Percentiles rank a stretch among this genome's conserved stretches.
phyloP scores from a whole-genome alignment of 53 echinoderm and acorn worm genomes.

The Paracentrotus lividus region DNA sequence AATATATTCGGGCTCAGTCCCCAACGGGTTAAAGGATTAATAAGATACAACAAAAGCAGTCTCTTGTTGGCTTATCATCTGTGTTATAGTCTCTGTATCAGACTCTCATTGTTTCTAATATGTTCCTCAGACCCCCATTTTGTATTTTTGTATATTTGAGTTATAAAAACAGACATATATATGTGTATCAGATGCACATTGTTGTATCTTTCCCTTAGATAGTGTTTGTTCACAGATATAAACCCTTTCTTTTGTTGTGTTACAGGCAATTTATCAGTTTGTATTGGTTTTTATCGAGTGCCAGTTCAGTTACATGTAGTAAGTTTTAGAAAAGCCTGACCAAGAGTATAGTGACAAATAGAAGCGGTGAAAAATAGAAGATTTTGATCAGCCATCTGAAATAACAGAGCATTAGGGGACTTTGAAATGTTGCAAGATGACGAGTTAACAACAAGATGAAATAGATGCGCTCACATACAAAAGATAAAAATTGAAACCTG shows the following conservation, averaged over 20 bases:
- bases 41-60: background rate
- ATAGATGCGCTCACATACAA: too few species aligned
- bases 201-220: background rate
- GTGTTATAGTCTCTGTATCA: background rate
- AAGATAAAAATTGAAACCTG: too few species aligned
- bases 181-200: background rate
- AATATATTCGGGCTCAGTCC: too few species aligned
- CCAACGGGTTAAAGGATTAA: too few species aligned
- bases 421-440: too few species aligned
- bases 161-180: background rate
- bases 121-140: background rate
- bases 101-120: background rate
- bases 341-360: background rate
- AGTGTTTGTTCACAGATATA: background rate
- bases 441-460: too few species aligned
- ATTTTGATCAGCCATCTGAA: too few species aligned
- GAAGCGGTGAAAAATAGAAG: background rate
- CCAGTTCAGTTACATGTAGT: background rate
- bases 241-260: constrained; percentile 9
- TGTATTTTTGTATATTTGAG: background rate
- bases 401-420: too few species aligned
- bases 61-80: background rate
- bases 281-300: background rate
- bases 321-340: background rate
- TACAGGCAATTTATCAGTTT: background rate